Base-by-base conservation (phyloP, 2,113 vertebrate species). In the Phoenicopterus ruber region DNA sequence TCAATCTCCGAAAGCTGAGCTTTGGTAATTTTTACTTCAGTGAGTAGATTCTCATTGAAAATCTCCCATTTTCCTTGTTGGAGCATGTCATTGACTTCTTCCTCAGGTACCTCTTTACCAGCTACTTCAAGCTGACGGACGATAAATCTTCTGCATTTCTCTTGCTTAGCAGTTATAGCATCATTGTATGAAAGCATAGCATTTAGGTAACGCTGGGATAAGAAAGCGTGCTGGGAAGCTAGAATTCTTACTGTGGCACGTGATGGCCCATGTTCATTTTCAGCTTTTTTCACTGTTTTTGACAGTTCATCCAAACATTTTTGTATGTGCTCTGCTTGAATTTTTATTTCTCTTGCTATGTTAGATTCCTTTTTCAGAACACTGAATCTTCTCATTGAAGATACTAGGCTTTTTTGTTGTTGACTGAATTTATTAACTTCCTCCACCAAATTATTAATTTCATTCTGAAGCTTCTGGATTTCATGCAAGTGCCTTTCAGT, bases 41-140 rank as follows among this genome's bases (percentile, higher is more conserved):
- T 98, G 44, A 99, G 98, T 13, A 99, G 92, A 88, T 99, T 99
- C 96, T 99, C 99, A 49, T 99, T 99, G 97, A 99, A 99, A 82
- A 99, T 98, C 82, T 99, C 99, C 99, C 99, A 99, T 93, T 99
- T 99, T 63, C 99, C 99, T 40, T 99, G 98, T 61, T 98, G 98
- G 42, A 99, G 97, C 99, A 99, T 99, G 70, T 99, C 98, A 24
- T 98, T 98, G 93, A 99, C 98, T 92, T 99, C 99, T 65, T 99
- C 99, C 92, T 99, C 99, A 1, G 98, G 97, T 25, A 99, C 94
- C 8, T 99, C 98, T 91, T 98, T 98, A 1, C 99, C 99, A 20
- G 98, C 98, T 7, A 99, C 99, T 95, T 99, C 99, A 58, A 99
- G 98, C 98, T 99, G 99, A 58, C 98, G 98, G 28, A 98, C 95